Evolutionary conservation across 2,888 invertebrate genomes (phyloP), one percentile per base, ranked within the genome.

Genomic region (Phoenoteleia sp.): DNA sequence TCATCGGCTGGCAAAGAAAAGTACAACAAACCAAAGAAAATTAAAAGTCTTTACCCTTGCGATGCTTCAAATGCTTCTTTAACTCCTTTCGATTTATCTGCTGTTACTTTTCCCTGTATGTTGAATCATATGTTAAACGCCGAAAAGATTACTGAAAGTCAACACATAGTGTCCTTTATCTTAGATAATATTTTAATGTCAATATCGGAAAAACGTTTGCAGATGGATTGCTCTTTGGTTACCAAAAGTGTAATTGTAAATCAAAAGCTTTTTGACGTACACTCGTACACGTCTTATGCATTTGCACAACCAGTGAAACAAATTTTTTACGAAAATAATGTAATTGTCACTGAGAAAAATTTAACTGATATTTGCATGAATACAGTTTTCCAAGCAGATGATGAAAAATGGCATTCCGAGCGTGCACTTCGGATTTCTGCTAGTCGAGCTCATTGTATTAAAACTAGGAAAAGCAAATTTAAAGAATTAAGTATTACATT

Each of bases 381-480:
- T 23, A 67, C 67, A 52, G 9, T 67, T 19, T 39, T 23, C 25
- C 67, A 67, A 54, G 67, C 36, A 52, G 54, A 67, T 54, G 17
- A 52, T 67, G 67, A 52, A 36, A 36, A 67, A 13, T 67, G 67
- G 67, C 67, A 67, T 36, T 33, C 52, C 9, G 67, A 67, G 45
- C 52, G 52, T 36, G n/a, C 52, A 3, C 6, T 67, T 23, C 15
- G 67, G 54, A 67, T 67, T 52, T 67, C 67, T 36, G 52, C 52
- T 52, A 67, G 67, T 67, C 67, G 67, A 15, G 67, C 67, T n/a
- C 67, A 67, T 67, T 21, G 17, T 13, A 67, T 67, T 67, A 67
- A 66, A 47, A 33, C 66, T 21, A 52, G 67, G 29, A 0, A 13
- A 54, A 67, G 19, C 33, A 67, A 67, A 19, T 67, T 52, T 52